phyloP scores from a whole-genome alignment of 2,797 vertebrate species.

The Tangara arthus region DNA sequence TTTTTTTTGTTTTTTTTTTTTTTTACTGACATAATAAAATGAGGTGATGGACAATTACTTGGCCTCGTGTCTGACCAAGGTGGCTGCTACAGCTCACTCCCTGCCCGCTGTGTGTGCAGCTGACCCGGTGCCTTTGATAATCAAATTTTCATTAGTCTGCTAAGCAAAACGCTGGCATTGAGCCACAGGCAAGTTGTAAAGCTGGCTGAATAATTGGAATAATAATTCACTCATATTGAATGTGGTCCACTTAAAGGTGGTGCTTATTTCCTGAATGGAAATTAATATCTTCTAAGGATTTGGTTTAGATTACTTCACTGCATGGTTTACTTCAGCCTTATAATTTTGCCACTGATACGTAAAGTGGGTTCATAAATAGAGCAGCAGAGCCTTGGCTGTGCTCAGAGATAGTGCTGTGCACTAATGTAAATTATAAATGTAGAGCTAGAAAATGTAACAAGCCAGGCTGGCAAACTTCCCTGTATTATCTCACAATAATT shows the following conservation, averaged over 20 bases:
- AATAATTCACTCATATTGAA: slow-evolving; percentile 16
- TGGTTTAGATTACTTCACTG: slow-evolving; percentile 36
- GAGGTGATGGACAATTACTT: neutral
- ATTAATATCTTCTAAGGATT: neutral
- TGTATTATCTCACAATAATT: slow-evolving; percentile 36
- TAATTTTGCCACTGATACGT: slow-evolving; percentile 12
- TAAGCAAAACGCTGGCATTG: neutral
- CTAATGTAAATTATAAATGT: neutral
- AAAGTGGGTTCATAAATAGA: slow-evolving; percentile 20
- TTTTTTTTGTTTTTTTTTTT: neutral
- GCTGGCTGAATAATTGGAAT: slow-evolving; percentile 2
- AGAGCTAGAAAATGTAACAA: neutral
- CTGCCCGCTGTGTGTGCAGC: neutral
- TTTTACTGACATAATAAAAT: neutral
- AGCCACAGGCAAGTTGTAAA: slow-evolving; percentile 6
- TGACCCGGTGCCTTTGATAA: slow-evolving; percentile 8
- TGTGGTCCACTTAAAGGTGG: neutral
- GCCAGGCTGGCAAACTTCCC: neutral
- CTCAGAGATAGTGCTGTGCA: neutral
- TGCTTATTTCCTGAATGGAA: slow-evolving; percentile 51
- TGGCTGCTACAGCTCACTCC: neutral
- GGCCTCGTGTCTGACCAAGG: neutral
- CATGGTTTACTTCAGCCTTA: slow-evolving; percentile 3
- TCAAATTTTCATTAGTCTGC: slow-evolving; percentile 24
- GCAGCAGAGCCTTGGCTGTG: neutral